Evolutionary conservation across 2,113 vertebrate genomes (phyloP), one percentile per base, ranked within the genome.

Genomic region (Miniopterus natalensis): DNA sequence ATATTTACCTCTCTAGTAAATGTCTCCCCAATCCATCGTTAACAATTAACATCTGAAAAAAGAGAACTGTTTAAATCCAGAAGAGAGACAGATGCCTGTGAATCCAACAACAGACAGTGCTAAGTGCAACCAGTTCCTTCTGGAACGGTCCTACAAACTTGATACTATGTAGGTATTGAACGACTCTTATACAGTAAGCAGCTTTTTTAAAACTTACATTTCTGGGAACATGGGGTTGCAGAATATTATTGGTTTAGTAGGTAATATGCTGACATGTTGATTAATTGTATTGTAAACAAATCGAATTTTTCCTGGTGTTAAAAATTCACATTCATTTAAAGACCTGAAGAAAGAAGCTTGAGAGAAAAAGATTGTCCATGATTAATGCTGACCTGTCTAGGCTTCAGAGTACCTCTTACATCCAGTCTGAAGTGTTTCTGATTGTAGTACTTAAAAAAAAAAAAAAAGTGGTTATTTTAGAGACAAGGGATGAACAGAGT

Each of bases 381-480:
- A 18, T n/a, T 18, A 93, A 90, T 51, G 29, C 70, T 94, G 57
- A 4, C 0, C 0, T 73, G 66, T 77, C 51, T 91, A 29, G 31
- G 78, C 85, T 90, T 77, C 36, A 0, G 0, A 91, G 85, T 83
- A 88, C 93, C 81, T 80, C 40, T 89, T 77, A 85, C 15, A 49
- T 97, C 95, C 97, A 71, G 57, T 96, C 88, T 94, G 73, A 96
- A 97, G 49, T 40, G 5, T 2, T 1, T 96, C 75, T 97, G 94
- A 97, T 97, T 97, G 96, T 96, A 15, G 65, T 96, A 51, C 31
- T 94, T 97, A 95, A 97, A 55, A 80, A 84, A 94, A 80, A 84
- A 94, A 71, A 63, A 94, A 95, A 85, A 31, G 0, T 3, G 71
- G 80, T 92, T 88, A 86, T 95, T 98, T 97, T 71, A 81, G 97